phyloP scores from a whole-genome alignment of 2,797 vertebrate species.

The Characodon lateralis region DNA sequence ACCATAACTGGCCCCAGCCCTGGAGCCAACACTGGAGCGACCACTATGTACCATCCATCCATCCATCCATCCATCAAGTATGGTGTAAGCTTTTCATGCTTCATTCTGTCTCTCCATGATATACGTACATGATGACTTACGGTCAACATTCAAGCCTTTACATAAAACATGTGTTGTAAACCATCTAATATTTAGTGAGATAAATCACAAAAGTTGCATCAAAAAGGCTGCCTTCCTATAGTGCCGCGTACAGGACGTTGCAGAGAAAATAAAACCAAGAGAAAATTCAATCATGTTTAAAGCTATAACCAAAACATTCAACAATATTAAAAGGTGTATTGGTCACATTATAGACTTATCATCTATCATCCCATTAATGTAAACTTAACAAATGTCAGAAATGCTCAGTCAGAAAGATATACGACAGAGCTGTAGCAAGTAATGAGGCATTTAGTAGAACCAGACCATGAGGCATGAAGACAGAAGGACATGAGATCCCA shows the following conservation, averaged over 20 bases:
- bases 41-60: no score
- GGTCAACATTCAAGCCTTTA: neutral
- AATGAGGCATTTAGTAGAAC: slow-evolving; percentile 33
- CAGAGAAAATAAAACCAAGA: slow-evolving; percentile 6
- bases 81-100: neutral
- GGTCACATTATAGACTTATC: slow-evolving; percentile 4
- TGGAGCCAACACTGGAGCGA: no score
- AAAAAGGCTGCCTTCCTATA: no score
- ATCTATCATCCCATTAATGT: neutral
- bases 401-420: slow-evolving; percentile 18
- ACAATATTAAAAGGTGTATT: neutral
- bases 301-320: neutral
- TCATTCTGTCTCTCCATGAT: neutral
- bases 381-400: slow-evolving; percentile 4
- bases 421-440: slow-evolving; percentile 17
- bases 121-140: neutral
- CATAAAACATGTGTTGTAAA: neutral
- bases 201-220: neutral
- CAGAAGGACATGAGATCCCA: slow-evolving; percentile 65
- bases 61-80: no score
- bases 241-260: neutral
- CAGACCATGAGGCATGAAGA: slow-evolving; percentile 51
- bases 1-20: no score
- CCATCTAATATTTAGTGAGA: neutral
- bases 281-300: slow-evolving; percentile 1